phyloP scores from a whole-genome alignment of 2,113 vertebrate species.

The Pongo abelii region DNA sequence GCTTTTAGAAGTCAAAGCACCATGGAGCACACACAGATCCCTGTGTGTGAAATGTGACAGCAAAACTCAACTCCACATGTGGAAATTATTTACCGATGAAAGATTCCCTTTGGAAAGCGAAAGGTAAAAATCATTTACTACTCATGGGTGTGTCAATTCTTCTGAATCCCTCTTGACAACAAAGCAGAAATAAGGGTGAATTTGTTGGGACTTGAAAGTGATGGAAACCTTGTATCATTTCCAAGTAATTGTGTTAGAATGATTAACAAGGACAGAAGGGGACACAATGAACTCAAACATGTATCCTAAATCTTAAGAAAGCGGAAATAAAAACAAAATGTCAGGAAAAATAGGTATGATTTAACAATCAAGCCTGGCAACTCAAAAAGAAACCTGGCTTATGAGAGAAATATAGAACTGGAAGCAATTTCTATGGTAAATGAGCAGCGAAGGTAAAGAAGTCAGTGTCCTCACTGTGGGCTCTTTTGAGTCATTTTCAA shows the following conservation, averaged over 20 bases:
- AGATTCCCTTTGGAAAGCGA: background rate
- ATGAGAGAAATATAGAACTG: background rate
- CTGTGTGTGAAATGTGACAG: background rate
- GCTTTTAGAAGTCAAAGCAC: slow-evolving; percentile 16
- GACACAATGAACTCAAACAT: background rate
- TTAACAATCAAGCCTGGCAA: background rate
- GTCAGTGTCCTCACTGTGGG: background rate
- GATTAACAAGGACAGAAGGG: background rate
- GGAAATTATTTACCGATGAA: background rate
- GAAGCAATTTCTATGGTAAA: background rate
- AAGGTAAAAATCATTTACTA: background rate
- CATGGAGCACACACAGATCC: background rate
- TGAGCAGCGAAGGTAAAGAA: background rate
- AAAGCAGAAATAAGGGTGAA: background rate
- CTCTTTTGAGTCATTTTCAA: slow-evolving; percentile 14
- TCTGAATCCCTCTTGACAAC: background rate
- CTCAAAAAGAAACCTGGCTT: background rate
- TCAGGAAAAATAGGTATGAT: background rate
- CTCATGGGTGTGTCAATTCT: background rate
- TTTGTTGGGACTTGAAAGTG: background rate
- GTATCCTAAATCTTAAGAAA: background rate
- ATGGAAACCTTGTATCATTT: background rate
- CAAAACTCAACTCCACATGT: background rate
- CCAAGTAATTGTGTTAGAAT: background rate
- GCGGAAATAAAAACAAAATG: background rate